Evolutionary conservation across 2,888 invertebrate genomes (phyloP), one percentile per base, ranked within the genome.

Genomic region (Neria commutata): DNA sequence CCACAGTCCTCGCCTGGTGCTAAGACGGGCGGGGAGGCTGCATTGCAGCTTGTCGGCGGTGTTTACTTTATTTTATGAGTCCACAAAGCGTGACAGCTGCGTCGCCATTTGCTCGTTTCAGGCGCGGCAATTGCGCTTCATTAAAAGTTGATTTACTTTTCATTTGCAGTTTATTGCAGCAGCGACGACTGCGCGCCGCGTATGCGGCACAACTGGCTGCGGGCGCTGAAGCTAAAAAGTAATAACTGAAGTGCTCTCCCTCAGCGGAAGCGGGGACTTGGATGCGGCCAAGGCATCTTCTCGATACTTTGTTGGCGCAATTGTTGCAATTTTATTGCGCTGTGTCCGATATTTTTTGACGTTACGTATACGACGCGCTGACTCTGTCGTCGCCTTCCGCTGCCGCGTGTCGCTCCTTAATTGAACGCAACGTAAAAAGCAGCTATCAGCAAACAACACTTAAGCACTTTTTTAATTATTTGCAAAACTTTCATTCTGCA

Each of bases 71-170:
- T 42, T 42, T 42, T 42, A 42, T 19, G 42, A 42, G 42, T 42
- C 42, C 19, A 42, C 42, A 42, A 19, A 8, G 11, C 11, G 17
- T 5, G 14, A 19, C 42, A 21, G 21, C 19, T 19, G 42, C 21
- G 42, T 19, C 42, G 14, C 19, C 21, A 8, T 42, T 17, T 42
- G 19, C 5, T 42, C 37, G 8, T 37, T 37, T 37, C 37, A 37
- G 37, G 17, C 17, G 21, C 42, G 21, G 21, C 17, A 42, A 19
- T 42, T 65, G 63, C 48, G 69, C 68, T 72, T 68, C 68, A 73
- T 73, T 71, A 73, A 73, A 73, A 71, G 72, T 73, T 71, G 71
- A 73, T 73, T 72, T 70, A 68, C 72, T 73, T 74, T 73, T 73
- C 69, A 73, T 73, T 73, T 73, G 67, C 69, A 71, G 71, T 72